These are phyloP conservation scores for Litoditis marina DNA, from an alignment of 2,888 invertebrate genomes.

Conservation along the genomic window DNA sequence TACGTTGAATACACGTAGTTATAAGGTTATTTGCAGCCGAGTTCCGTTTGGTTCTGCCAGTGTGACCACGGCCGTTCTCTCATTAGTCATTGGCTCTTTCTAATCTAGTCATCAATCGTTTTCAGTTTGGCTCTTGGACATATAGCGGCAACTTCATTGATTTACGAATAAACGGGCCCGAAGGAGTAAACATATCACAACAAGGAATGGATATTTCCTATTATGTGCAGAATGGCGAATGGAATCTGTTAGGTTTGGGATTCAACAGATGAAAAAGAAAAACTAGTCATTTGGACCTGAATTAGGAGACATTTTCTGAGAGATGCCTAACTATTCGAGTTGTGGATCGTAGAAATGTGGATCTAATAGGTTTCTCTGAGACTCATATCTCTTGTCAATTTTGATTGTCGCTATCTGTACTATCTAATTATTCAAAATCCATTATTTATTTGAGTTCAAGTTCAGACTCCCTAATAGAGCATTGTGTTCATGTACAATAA, in stretches of 20 bases:
- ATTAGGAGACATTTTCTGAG: too few relatives aligned
- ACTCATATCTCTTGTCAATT: too few relatives aligned
- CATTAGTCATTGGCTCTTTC: neutral
- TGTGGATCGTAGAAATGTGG: too few relatives aligned
- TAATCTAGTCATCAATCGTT: neutral
- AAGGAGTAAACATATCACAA: constrained; percentile 35
- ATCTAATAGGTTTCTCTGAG: too few relatives aligned
- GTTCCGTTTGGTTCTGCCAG: neutral
- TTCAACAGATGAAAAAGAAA: too few relatives aligned
- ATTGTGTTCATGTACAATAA: too few relatives aligned
- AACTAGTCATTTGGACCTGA: too few relatives aligned
- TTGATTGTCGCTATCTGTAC: too few relatives aligned
- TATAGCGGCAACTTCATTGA: constrained; percentile 86
- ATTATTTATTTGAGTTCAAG: too few relatives aligned
- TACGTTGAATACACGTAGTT: neutral
- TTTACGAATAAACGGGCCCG: constrained; percentile 66
- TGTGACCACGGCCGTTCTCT: neutral
- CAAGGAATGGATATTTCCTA: constrained; percentile 68
- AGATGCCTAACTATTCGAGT: too few relatives aligned
- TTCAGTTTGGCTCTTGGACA: constrained; percentile 91
- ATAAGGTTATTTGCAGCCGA: neutral
- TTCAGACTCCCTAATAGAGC: too few relatives aligned
- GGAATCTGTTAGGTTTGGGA: constrained; percentile 80
- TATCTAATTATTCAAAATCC: too few relatives aligned
- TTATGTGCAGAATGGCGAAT: constrained; percentile 98